Base-by-base conservation (phyloP, 2,888 invertebrate genomes). In the Miltochrista miniata region DNA sequence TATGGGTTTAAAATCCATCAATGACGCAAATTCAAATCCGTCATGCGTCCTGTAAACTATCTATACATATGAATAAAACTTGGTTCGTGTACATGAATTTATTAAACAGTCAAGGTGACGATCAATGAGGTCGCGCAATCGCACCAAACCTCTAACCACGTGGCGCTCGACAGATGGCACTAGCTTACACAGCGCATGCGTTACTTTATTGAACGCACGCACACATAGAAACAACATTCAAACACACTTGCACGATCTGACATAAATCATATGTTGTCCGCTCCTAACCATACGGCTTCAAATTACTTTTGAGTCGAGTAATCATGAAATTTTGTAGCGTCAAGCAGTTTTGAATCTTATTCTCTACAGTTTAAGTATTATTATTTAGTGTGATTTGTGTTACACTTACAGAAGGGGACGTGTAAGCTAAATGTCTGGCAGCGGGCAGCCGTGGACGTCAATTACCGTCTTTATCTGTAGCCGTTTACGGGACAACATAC, bases 111-210 rank as follows among this genome's bases (percentile, higher is more conserved):
- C 85, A 88, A 87, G 87, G 86, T 86, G 85, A 84, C 77, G 83
- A 88, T 90, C 90, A 87, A 90, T 90, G 77, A 65, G 70, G 66
- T 50, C 81, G 79, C 83, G 79, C 81, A 64, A 79, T 87, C 88
- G 87, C 70, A 31, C 33, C 43, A 48, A 55, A 51, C 47, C 39
- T 49, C 51, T 37, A 57, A 70, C 72, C 76, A 90, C 90, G 90
- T 90, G 89, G 77, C 76, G 62, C 77, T 81, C 88, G 84, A 88
- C 88, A 90, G 90, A 90, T 90, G 90, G 90, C 90, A 74, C 79
- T 83, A 74, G 61, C 55, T 30, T 70, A 68, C 76, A 79, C 63
- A 61, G 76, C 90, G 90, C 90, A 90, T 88, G 90, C 83, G 79
- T 73, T 61, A 70, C 55, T 68, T 74, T 90, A 91, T 91, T 89